Evolutionary conservation across 2,797 vertebrate species (phyloP), one percentile per base, ranked within the genome.

Genomic region (Mus minutoides): DNA sequence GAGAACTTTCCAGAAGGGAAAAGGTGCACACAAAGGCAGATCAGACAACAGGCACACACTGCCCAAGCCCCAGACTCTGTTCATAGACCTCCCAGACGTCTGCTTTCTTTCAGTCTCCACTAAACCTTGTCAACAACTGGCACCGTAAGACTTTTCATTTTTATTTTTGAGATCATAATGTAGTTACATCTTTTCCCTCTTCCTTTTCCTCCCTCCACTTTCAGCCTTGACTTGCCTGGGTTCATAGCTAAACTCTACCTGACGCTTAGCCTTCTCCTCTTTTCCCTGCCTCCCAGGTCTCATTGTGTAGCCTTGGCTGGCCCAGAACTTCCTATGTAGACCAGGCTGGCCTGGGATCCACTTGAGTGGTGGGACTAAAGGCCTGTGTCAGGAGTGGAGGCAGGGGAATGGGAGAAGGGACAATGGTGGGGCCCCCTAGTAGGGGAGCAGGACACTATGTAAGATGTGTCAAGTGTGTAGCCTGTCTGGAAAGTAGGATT

Each of bases 191-290:
- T 43, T 83, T 64, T 43, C 26, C 56, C 37, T 14, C 56, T 62
- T 83, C 58, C 40, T 37, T 46, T 84, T 49, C 19, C 40, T 43
- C 24, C 56, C 14, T 62, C 80, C 56, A 43, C 80, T 56, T 88
- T 96, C 95, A 93, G 40, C 46, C 71, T 87, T 91, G 71, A 62
- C 40, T 80, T 90, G 13, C 64, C 69, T 21, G 73, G 75, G n/a
- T 79, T 97, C 95, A 76, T 67, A 89, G 88, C 62, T 96, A 83
- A 96, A 46, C 54, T 43, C 78, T 95, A 56, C 26, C 54, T 78
- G 40, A 76, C 34, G 69, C 91, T 4, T 87, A 97, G 60, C 43
- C 60, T 64, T 64, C 37, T 62, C 34, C 12, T 82, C 82, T 40
- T 31, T 46, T 6, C 17, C 17, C 40, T 64, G 60, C 43, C 40